A percentile compares a stretch with the other conserved stretches of the same genome.
Conservation (phyloP, 2,113 vertebrate species). For the Columba livia region DNA sequence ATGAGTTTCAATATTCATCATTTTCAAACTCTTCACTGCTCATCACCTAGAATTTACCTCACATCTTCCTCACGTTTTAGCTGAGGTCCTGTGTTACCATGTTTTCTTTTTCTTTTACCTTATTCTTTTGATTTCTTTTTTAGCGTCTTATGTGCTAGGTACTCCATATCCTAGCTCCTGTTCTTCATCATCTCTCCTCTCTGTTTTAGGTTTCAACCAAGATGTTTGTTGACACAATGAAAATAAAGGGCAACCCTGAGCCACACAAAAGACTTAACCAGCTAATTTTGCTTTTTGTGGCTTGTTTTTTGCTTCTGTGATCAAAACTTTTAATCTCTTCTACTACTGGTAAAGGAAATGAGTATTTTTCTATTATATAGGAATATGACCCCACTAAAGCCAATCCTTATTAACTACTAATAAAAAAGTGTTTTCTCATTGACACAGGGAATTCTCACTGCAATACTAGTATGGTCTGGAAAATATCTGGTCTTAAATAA, state of each 20-base stretch:
- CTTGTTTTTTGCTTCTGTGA: neutral
- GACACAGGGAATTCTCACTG: neutral
- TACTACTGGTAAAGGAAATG: neutral
- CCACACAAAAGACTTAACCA: neutral
- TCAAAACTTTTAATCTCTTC: neutral
- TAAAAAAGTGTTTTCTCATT: neutral
- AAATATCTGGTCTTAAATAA: neutral
- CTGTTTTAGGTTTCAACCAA: neutral
- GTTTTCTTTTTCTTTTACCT: neutral
- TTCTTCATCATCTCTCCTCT: neutral
- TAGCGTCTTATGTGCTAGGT: neutral
- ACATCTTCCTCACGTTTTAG: neutral
- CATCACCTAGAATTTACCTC: neutral
- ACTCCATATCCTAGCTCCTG: neutral
- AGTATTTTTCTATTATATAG: neutral
- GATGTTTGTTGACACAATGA: neutral
- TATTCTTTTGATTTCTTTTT: neutral
- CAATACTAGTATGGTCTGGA: neutral
- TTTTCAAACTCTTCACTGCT: neutral
- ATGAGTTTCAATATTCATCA: neutral
- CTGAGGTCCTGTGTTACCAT: neutral
- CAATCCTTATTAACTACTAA: neutral
- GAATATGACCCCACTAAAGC: neutral
- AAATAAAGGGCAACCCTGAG: neutral
- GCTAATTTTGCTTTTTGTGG: neutral